Evolutionary conservation across 1,140 invertebrate genomes (phyloP).

Genomic region (Kradibia gibbosae): DNA sequence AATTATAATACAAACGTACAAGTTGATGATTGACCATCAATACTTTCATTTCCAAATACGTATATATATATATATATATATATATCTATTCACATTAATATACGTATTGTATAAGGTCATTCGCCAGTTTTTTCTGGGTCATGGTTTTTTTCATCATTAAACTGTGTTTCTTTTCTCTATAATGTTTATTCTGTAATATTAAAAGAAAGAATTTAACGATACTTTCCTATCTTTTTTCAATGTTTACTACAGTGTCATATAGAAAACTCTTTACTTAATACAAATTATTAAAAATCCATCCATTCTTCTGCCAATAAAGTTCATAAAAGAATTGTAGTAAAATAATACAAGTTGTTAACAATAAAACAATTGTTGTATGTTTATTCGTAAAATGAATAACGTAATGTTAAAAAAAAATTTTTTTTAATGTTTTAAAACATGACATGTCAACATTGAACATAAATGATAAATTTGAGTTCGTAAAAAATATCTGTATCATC

Average conservation of each 20-base stretch:
- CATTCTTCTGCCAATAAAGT: background rate
- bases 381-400: no score
- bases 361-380: no score
- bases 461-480: background rate
- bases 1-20: no score
- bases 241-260: background rate
- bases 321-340: background rate
- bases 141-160: constrained; percentile 19
- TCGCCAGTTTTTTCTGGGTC: constrained; percentile 1
- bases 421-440: no score
- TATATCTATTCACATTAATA: background rate
- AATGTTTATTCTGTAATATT: background rate
- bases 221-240: background rate
- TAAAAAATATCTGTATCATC: background rate
- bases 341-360: no score
- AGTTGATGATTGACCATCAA: background rate
- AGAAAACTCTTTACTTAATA: background rate
- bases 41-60: background rate
- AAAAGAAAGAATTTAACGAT: background rate
- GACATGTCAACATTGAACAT: no score
- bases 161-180: background rate
- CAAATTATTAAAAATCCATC: background rate
- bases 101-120: background rate
- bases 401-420: no score
- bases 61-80: background rate